Percentiles rank a stretch among this genome's conserved stretches.
These are phyloP conservation scores for Rhinolophus sinicus DNA, from an alignment of 2,113 vertebrate species.

Conservation along the genomic window DNA sequence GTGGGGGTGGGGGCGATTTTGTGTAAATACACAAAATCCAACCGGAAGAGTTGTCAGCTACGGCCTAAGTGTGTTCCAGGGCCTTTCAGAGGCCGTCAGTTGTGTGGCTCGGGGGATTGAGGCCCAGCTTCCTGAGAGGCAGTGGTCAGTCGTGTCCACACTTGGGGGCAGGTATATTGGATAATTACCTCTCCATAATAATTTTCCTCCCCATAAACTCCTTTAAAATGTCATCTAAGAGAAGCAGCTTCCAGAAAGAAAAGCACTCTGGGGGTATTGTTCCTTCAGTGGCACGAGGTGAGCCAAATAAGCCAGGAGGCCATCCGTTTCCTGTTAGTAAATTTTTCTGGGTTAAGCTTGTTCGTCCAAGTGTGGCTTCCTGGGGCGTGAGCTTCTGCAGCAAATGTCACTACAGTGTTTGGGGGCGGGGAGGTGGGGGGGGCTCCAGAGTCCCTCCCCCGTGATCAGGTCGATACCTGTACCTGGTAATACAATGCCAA, in stretches of 20 bases:
- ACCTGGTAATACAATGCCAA: conserved; percentile 68
- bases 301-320: not conserved
- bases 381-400: not conserved
- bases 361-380: conserved; percentile 35
- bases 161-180: not conserved
- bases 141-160: not conserved
- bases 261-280: not conserved
- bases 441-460: not conserved
- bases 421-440: not conserved
- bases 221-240: not conserved
- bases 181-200: not conserved
- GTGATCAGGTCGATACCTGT: conserved; percentile 55
- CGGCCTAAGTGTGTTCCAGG: not conserved
- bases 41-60: not conserved
- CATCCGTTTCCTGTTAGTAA: fast-evolving
- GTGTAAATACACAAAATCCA: not conserved
- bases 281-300: not conserved
- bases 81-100: not conserved
- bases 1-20: too few species aligned
- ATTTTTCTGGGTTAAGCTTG: conserved; percentile 11
- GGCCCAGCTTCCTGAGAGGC: not conserved
- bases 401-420: not conserved
- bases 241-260: not conserved
- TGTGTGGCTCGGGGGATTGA: too few species aligned
- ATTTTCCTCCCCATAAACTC: not conserved